Base-by-base conservation (phyloP, 2,113 vertebrate species). In the Hydrochoerus hydrochaeris region DNA sequence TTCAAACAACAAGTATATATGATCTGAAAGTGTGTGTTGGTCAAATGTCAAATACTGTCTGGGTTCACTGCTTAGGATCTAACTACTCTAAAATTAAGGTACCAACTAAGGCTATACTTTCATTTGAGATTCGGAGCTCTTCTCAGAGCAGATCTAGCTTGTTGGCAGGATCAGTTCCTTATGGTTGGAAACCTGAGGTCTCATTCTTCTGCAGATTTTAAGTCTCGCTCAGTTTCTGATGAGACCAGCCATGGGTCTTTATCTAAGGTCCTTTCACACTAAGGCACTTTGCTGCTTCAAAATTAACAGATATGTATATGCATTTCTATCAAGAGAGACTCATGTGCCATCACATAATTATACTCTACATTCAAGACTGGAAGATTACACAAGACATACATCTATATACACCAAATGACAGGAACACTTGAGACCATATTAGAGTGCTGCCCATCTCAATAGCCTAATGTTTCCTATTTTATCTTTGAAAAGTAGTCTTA, bases 381-480 rank as follows among this genome's bases (percentile, higher is more conserved):
- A 41, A 3, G 26, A 71, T 3, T 3, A n/a, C 1, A 44, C 7
- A 80, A 14, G 14, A 3, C 30, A 19, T 16, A 3, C 6, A 26
- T 13, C 7, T 14, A 44, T 1, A 41, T 4, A 38, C 19, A 46
- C 46, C 4, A 4, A 32, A 6, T 4, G 8, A 1, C 14, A 80
- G 17, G 30, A 77, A 88, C 54, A 38, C 19, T n/a, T 24, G 0
- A 6, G 13, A 58, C 3, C 12, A 44, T 52, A 17, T 86, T 41
- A 75, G 12, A 81, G n/a, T 49, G 17, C 24, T 78, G 20, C 17
- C 32, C n/a, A 60, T 52, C 52, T 28, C 5, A 52, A 77, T n/a
- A 62, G 12, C 13, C 10, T 57, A 28, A 60, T 49, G 5, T 77
- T 91, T 67, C n/a, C 24, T 35, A 20, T 58, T 86, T 90, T 84